phyloP scores from a whole-genome alignment of 2,888 invertebrate species.

The Eretmocerus hayati region DNA sequence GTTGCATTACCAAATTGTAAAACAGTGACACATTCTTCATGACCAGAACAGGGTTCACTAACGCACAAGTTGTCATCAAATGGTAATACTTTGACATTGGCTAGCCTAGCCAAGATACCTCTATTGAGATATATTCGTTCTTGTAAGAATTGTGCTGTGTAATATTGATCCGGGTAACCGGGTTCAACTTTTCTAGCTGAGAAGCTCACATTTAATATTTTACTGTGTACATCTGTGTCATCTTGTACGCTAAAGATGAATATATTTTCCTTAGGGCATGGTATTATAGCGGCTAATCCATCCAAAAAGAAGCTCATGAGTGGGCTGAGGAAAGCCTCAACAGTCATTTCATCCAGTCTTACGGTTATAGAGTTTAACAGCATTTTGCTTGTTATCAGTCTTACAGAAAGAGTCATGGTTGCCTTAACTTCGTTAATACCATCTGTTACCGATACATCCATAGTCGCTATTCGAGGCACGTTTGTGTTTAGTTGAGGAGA shows the following conservation, averaged over 20 bases:
- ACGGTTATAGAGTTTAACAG: slow-evolving; percentile 90
- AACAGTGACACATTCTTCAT: slow-evolving; percentile 84
- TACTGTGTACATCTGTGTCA: slow-evolving; percentile 80
- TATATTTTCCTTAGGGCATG: slow-evolving; percentile 86
- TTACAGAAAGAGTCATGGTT: slow-evolving; percentile 82
- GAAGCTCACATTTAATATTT: slow-evolving; percentile 89
- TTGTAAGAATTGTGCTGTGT: slow-evolving; percentile 81
- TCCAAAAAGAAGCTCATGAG: slow-evolving; percentile 81
- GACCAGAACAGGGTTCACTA: slow-evolving; percentile 89
- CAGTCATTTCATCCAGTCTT: slow-evolving; percentile 86
- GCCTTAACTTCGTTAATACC: slow-evolving; percentile 91
- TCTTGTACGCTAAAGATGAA: slow-evolving; percentile 87
- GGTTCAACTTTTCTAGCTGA: slow-evolving; percentile 79
- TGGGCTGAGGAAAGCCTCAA: slow-evolving; percentile 85
- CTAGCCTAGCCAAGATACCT: slow-evolving; percentile 75
- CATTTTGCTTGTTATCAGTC: slow-evolving; percentile 91
- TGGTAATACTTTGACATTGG: slow-evolving; percentile 86
- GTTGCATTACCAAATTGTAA: slow-evolving; percentile 90
- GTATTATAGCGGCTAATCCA: slow-evolving; percentile 84
- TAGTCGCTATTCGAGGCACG: slow-evolving; percentile 85
- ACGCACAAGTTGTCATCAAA: slow-evolving; percentile 96
- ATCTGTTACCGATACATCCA: slow-evolving; percentile 90
- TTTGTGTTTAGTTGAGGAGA: slow-evolving; percentile 93
- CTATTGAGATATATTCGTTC: slow-evolving; percentile 92
- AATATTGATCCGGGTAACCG: slow-evolving; percentile 65